Evolutionary conservation across 2,888 invertebrate genomes (phyloP).

Genomic region (Cactoblastis cactorum): DNA sequence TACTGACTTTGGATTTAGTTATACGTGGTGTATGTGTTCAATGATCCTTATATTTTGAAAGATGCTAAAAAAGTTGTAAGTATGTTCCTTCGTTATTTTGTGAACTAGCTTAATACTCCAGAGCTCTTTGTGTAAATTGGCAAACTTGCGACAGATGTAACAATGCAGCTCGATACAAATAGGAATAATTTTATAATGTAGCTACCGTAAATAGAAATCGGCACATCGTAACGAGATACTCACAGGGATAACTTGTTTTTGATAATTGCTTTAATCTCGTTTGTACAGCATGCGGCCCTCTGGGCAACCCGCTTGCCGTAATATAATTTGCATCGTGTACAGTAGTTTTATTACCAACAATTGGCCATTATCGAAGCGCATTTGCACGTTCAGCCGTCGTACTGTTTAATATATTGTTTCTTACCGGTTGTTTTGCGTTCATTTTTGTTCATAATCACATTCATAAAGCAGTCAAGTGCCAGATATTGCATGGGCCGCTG

Average conservation of each 20-base stretch:
- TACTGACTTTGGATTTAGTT: too few species aligned
- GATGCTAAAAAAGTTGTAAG: not conserved
- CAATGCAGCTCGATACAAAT: constrained; percentile 15
- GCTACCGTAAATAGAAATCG: constrained; percentile 5
- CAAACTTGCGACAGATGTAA: constrained; percentile 6
- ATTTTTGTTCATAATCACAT: constrained; percentile 22
- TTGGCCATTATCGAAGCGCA: constrained; percentile 54
- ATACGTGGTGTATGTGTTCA: too few species aligned
- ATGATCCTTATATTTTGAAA: too few species aligned
- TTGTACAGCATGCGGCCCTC: constrained; percentile 36
- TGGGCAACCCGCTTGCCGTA: constrained; percentile 37
- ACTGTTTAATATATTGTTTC: constrained; percentile 49
- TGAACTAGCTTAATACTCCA: constrained; percentile 7
- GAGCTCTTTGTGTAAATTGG: constrained; percentile 16
- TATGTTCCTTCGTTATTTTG: constrained; percentile 7
- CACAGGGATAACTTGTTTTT: constrained; percentile 40
- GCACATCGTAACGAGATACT: constrained; percentile 12
- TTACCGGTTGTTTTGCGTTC: constrained; percentile 28
- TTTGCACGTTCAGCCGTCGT: constrained; percentile 54
- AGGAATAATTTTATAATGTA: constrained; percentile 3
- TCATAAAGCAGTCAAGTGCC: constrained; percentile 17
- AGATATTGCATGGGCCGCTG: constrained; percentile 10
- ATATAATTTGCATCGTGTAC: constrained; percentile 61
- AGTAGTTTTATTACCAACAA: constrained; percentile 60
- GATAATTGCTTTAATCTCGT: constrained; percentile 44